phyloP scores from a whole-genome alignment of 2,888 invertebrate species.

The Calameuta filiformis region DNA sequence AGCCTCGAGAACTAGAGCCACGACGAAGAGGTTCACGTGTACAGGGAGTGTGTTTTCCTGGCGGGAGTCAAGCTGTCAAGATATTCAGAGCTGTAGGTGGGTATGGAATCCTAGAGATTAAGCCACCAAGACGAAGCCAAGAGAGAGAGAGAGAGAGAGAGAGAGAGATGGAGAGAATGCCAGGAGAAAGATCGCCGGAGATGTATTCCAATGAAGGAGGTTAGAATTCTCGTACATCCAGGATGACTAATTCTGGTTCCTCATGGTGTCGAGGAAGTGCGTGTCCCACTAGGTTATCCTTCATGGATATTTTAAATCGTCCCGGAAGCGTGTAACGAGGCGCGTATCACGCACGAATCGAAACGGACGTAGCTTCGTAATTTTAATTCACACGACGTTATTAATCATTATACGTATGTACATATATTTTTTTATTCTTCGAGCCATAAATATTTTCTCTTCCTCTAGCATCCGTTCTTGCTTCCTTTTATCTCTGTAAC shows the following conservation, averaged over 20 bases:
- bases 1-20: background rate
- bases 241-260: background rate
- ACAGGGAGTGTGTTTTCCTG: background rate
- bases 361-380: background rate
- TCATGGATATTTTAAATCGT: background rate
- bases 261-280: background rate
- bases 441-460: slow-evolving; percentile 3
- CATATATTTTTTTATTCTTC: background rate
- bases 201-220: background rate
- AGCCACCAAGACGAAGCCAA: background rate
- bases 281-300: background rate
- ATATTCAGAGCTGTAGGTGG: background rate
- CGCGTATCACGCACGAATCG: background rate
- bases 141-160: background rate
- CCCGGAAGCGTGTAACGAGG: background rate
- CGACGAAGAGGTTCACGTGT: background rate
- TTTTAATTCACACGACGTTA: background rate
- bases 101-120: background rate
- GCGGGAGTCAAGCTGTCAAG: background rate
- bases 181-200: background rate
- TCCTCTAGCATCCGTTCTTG: background rate
- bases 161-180: background rate
- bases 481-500: background rate
- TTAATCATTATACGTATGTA: background rate
- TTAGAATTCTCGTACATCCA: background rate